Base-by-base conservation (phyloP, 2,888 invertebrate species). In the Neoascia interrupta region DNA sequence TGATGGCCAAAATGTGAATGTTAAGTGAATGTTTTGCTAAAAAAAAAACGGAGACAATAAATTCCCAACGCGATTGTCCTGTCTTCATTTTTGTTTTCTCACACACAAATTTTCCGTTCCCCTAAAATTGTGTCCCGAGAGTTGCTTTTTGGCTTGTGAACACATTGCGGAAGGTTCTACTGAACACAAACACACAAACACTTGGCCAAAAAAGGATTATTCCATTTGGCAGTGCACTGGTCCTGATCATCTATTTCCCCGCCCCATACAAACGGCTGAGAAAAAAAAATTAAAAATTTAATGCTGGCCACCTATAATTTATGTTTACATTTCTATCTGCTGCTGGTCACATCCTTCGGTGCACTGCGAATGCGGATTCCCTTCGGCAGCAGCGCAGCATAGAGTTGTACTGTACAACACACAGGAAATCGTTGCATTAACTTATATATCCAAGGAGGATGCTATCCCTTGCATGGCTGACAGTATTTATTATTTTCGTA, bases 401-500 rank as follows among this genome's bases (percentile, higher is more conserved):
- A 51, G 58, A 21, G 26, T n/a, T n/a, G 8, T 51, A 74, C 63
- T 54, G 39, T 41, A 63, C 21, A 39, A 39, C 28, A 70, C 31
- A 81, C 81, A 75, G 81, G 82, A 81, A 81, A 80, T 70, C 81
- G 73, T 70, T 81, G 81, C 82, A 82, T 74, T 82, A 82, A 82
- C 79, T 69, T 75, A 76, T 70, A 64, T 76, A 81, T 79, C 72
- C 64, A 76, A 82, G 81, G 82, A 81, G 81, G 81, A 82, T 82
- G 82, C 81, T 81, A 82, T 81, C 82, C 82, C 74, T 82, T 81
- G 79, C 80, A 80, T 82, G 81, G 79, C 81, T 82, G 79, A 81
- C 82, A 75, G 81, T 82, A 82, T 82, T 82, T 82, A 82, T 82
- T 82, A 81, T 82, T 82, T 82, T 82, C 81, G 82, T 82, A 79